A percentile compares a stretch with the other conserved stretches of the same genome.
These are phyloP conservation scores for Peribatodes rhomboidaria DNA, from an alignment of 2,888 invertebrate species.

Conservation along the genomic window DNA sequence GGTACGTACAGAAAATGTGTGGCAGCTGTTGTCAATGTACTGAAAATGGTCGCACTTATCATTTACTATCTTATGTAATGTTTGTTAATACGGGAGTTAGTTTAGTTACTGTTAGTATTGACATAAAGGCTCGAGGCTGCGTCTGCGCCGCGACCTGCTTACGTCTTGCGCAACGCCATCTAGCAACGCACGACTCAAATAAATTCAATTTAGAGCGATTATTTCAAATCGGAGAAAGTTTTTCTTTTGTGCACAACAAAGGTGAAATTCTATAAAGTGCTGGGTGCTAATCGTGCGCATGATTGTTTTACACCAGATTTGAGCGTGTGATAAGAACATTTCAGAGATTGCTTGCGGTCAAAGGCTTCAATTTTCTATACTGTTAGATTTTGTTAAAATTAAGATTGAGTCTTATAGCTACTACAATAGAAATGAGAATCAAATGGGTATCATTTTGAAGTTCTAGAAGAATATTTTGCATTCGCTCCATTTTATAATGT, in stretches of 20 bases:
- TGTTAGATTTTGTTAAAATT: not conserved
- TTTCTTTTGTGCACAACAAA: conserved; percentile 48
- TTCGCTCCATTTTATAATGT: too few relatives aligned
- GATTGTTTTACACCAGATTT: conserved; percentile 31
- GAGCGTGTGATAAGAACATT: conserved; percentile 19
- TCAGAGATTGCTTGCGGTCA: conserved; percentile 16
- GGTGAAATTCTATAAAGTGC: conserved; percentile 42
- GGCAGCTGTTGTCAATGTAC: too few relatives aligned
- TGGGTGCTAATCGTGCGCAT: conserved; percentile 32
- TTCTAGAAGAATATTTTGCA: not conserved
- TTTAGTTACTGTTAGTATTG: conserved; percentile 10
- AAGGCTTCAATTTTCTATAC: conserved; percentile 4
- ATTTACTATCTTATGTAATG: too few relatives aligned
- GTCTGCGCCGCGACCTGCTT: conserved; percentile 60
- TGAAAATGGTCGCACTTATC: too few relatives aligned
- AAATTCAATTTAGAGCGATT: conserved; percentile 61
- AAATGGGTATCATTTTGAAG: not conserved
- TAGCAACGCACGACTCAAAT: conserved; percentile 56
- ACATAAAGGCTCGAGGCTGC: conserved; percentile 45
- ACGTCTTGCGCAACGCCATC: conserved; percentile 59
- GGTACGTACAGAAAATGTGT: too few relatives aligned
- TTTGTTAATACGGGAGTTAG: too few relatives aligned
- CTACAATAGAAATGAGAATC: not conserved
- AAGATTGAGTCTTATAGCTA: not conserved
- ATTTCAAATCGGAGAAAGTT: conserved; percentile 52